Base-by-base conservation (phyloP, 2,888 invertebrate genomes). In the Caprella mutica region DNA sequence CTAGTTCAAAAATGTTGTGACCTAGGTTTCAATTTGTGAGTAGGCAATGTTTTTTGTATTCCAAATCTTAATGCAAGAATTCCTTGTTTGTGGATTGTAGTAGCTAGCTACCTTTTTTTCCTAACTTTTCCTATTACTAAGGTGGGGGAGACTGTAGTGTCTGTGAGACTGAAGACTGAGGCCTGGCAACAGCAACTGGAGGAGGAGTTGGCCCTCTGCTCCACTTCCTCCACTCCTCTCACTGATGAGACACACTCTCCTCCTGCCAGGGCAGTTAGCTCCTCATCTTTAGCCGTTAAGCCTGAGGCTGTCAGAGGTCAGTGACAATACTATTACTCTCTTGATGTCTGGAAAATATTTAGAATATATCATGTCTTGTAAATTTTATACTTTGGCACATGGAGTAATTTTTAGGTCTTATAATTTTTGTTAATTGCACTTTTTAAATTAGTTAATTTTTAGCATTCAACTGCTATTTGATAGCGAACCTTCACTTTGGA, bases 131-230 rank as follows among this genome's bases (percentile, higher is more conserved):
- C 21, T 8, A 19, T 42, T 17, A 17, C 24, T 5, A 30, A 71
- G 71, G 66, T 72, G 24, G 68, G 68, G 24, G 70, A 71, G 1
- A 69, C 79, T 78, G 50, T 74, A 21, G 67, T 92, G 33, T 77
- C 77, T 52, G 79, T 93, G 43, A 78, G 80, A 30, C 74, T 93
- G 26, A 91, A 88, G 72, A 86, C 90, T 0, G 82, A 84, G 0
- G 80, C 90, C 67, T 96, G 94, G 94, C 78, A 83, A 46, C 80
- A 82, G 26, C 80, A 84, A 67, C 82, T 91, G 5, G 81, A 85
- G 68, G 81, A 84, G 54, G 92, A 93, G 75, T 82, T 93, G 67
- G 81, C 80, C 57, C 75, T 92, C 46, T 90, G 89, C 72, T 81
- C 86, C 24, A 85, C 85, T 67, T 91, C 89, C 69, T 88, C 91